phyloP scores from a whole-genome alignment of 2,797 vertebrate genomes.

The Alca torda region DNA sequence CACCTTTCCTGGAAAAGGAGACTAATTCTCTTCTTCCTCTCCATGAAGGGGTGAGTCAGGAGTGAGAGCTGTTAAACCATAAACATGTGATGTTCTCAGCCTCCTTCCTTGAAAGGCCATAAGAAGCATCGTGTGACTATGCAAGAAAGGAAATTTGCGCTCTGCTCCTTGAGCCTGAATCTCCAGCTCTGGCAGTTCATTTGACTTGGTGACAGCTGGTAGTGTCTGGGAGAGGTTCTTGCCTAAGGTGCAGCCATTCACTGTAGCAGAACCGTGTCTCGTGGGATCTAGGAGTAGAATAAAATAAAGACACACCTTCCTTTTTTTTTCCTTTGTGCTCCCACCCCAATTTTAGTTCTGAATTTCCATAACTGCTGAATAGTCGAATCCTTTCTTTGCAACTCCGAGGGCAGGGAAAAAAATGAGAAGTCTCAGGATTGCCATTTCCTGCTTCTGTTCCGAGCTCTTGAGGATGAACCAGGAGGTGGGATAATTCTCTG shows the following conservation, averaged over 20 bases:
- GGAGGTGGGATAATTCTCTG: not conserved
- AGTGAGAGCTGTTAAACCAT: not conserved
- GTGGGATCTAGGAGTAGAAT: not conserved
- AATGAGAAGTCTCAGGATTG: not conserved
- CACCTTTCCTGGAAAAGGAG: not conserved
- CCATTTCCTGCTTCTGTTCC: not conserved
- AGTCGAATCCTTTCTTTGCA: slow-evolving; percentile 44
- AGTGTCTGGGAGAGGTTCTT: slow-evolving; percentile 1
- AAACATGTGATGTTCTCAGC: not conserved
- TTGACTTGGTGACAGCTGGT: slow-evolving; percentile 30
- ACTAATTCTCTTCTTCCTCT: not conserved
- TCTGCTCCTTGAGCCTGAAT: slow-evolving; percentile 19
- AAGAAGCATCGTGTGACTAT: not conserved
- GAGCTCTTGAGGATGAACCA: not conserved
- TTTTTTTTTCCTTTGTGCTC: not conserved
- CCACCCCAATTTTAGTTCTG: not conserved
- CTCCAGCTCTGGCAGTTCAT: slow-evolving; percentile 23
- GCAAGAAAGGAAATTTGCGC: not conserved
- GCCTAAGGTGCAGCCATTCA: slow-evolving; percentile 7
- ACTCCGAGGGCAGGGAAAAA: not conserved
- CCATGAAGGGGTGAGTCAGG: not conserved
- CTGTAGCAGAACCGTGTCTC: not conserved
- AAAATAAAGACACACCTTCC: not conserved
- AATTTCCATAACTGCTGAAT: slow-evolving; percentile 40
- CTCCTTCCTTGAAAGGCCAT: not conserved